Evolutionary conservation across 1,140 invertebrate species (phyloP).

Genomic region (Hyphantria cunea): DNA sequence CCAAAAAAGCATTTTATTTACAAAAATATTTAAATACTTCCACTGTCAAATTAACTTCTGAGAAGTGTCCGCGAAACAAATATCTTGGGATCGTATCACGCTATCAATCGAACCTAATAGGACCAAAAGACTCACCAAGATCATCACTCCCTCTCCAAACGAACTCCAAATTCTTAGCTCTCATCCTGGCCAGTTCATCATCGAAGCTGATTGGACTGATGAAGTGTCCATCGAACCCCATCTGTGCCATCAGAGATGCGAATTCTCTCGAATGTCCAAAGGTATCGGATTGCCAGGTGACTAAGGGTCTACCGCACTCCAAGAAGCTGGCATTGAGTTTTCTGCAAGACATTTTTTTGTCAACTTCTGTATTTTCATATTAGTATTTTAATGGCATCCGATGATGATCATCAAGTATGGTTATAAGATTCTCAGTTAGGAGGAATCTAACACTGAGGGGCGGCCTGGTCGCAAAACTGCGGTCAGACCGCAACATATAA

Average conservation of each 20-base stretch:
- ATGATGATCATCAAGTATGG: too few species aligned
- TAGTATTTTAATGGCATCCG: too few species aligned
- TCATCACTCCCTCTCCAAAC: slow-evolving; percentile 91
- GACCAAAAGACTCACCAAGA: slow-evolving; percentile 83
- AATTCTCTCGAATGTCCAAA: slow-evolving; percentile 95
- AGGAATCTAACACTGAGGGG: too few species aligned
- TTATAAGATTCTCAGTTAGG: too few species aligned
- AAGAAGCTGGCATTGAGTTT: slow-evolving; percentile 91
- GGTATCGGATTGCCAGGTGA: slow-evolving; percentile 96
- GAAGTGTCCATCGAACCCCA: slow-evolving; percentile 93
- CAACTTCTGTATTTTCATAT: not conserved
- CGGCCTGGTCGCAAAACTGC: too few species aligned
- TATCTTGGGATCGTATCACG: too few species aligned
- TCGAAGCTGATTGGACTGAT: slow-evolving; percentile 94
- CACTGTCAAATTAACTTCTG: too few species aligned
- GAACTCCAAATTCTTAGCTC: slow-evolving; percentile 88
- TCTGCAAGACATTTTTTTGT: slow-evolving; percentile 37
- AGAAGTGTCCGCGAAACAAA: too few species aligned
- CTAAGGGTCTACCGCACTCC: slow-evolving; percentile 88
- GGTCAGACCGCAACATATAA: too few species aligned
- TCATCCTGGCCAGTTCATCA: slow-evolving; percentile 87
- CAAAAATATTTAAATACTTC: too few species aligned
- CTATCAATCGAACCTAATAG: too few species aligned
- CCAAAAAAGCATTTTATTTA: too few species aligned
- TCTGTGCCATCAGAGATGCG: slow-evolving; percentile 91